Evolutionary conservation across 1,140 invertebrate genomes (phyloP).

Genomic region (Procambarus virginalis): DNA sequence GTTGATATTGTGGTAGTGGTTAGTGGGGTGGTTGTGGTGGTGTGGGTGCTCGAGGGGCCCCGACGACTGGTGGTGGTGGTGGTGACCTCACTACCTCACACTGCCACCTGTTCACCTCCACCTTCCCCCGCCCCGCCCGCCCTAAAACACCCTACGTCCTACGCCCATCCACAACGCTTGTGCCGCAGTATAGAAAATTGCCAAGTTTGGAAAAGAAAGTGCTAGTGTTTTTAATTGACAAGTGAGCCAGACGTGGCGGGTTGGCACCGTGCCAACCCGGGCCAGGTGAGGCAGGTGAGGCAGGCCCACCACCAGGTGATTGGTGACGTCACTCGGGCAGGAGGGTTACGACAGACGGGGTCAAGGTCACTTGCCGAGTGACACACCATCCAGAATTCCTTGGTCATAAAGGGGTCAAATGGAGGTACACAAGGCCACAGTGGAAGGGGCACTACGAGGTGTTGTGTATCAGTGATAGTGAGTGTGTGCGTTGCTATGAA

Average conservation of each 20-base stretch:
- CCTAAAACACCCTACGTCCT: conserved; percentile 23
- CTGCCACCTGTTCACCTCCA: conserved; percentile 59
- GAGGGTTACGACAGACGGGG: conserved; percentile 37
- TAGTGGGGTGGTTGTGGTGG: conserved; percentile 19
- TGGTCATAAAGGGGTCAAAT: background rate
- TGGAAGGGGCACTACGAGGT: conserved; percentile 6
- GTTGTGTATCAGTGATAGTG: conserved; percentile 8
- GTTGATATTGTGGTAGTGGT: conserved; percentile 37
- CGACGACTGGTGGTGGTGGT: conserved; percentile 30
- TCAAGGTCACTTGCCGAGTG: conserved; percentile 43
- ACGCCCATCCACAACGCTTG: conserved; percentile 6
- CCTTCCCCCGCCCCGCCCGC: conserved; percentile 15
- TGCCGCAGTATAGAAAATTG: background rate
- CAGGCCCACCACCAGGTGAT: conserved; percentile 52
- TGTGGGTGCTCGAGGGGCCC: conserved; percentile 11
- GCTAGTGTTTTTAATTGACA: conserved; percentile 1
- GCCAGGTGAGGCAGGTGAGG: conserved; percentile 58
- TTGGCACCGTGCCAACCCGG: conserved; percentile 59
- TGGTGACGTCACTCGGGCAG: conserved; percentile 53
- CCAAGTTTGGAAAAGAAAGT: conserved; percentile 6
- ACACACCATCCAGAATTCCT: background rate
- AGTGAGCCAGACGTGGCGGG: conserved; percentile 32
- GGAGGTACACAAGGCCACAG: background rate
- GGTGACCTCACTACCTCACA: conserved; percentile 53
- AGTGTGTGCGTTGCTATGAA: conserved; percentile 11